Percentiles rank a stretch among this genome's conserved stretches.
phyloP scores from a whole-genome alignment of 1,140 invertebrate species.

The Meloidogyne floridensis region DNA sequence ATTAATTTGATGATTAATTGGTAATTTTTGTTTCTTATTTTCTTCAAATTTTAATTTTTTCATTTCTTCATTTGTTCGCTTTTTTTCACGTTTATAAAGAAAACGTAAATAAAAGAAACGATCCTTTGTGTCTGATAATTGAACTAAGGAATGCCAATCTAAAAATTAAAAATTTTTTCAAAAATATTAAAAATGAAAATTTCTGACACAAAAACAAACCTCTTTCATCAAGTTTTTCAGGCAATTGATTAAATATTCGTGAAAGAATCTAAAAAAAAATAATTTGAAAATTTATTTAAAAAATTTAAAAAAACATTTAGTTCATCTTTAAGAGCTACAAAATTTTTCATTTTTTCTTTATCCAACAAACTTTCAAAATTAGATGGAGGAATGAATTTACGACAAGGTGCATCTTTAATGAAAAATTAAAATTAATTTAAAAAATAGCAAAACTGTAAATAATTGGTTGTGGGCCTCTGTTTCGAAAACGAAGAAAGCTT shows the following conservation, averaged over 20 bases:
- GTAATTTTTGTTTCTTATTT: background rate
- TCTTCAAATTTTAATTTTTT: background rate
- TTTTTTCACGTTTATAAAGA: conserved; percentile 16
- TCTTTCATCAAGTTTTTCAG: conserved; percentile 8
- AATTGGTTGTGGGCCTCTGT: conserved; percentile 12
- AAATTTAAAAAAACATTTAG: background rate
- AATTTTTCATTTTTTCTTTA: conserved; percentile 2
- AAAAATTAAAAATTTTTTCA: background rate
- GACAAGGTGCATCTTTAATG: conserved; percentile 12
- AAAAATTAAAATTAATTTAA: background rate
- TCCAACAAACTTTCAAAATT: conserved; percentile 2
- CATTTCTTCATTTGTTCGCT: background rate
- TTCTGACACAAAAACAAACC: background rate
- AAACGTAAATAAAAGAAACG: conserved; percentile 6
- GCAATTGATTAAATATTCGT: conserved; percentile 1
- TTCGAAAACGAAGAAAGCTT: background rate
- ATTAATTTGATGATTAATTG: background rate
- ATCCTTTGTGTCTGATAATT: conserved; percentile 2
- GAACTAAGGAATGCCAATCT: conserved; percentile 17
- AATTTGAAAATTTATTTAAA: background rate
- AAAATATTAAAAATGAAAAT: background rate
- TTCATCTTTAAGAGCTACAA: background rate
- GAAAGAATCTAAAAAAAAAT: conserved; percentile 1
- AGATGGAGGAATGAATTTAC: conserved; percentile 13
- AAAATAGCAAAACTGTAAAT: conserved; percentile 14